These are phyloP conservation scores for Hyperoplus lanceolatus DNA, from an alignment of 2,797 vertebrate genomes.

Conservation along the genomic window DNA sequence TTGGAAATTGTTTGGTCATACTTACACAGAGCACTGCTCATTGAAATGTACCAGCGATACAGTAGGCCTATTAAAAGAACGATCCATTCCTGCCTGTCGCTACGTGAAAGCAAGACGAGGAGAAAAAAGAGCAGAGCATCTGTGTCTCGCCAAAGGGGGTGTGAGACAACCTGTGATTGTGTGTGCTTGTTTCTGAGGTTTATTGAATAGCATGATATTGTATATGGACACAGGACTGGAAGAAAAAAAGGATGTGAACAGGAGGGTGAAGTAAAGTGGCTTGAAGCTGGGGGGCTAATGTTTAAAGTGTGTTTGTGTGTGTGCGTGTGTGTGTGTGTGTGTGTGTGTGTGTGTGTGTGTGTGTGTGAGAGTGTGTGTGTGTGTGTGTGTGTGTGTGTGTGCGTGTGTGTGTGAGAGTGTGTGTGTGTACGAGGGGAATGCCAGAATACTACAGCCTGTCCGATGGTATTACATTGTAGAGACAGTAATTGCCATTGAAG, in stretches of 20 bases:
- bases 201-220: conserved; percentile 36
- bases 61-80: conserved; percentile 42
- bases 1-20: background rate
- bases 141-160: conserved; percentile 62
- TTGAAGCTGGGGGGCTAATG: conserved; percentile 20
- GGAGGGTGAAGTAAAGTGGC: conserved; percentile 13
- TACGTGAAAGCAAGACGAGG: conserved; percentile 58
- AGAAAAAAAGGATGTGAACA: conserved; percentile 12
- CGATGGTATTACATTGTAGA: conserved; percentile 23
- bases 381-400: conserved; percentile 11
- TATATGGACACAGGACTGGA: conserved; percentile 32
- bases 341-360: background rate
- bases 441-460: conserved; percentile 18
- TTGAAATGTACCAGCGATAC: conserved; percentile 24
- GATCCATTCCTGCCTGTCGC: conserved; percentile 61
- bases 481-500: conserved; percentile 18
- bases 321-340: conserved; percentile 15
- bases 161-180: conserved; percentile 49
- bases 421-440: background rate
- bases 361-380: conserved; percentile 7
- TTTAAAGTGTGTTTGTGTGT: conserved; percentile 11
- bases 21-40: conserved; percentile 12
- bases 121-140: conserved; percentile 69
- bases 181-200: conserved; percentile 19
- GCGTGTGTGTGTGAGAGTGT: conserved; percentile 10